Evolutionary conservation across 2,113 vertebrate species (phyloP), one percentile per base, ranked within the genome.

Genomic region (Nannobrachium achirus): DNA sequence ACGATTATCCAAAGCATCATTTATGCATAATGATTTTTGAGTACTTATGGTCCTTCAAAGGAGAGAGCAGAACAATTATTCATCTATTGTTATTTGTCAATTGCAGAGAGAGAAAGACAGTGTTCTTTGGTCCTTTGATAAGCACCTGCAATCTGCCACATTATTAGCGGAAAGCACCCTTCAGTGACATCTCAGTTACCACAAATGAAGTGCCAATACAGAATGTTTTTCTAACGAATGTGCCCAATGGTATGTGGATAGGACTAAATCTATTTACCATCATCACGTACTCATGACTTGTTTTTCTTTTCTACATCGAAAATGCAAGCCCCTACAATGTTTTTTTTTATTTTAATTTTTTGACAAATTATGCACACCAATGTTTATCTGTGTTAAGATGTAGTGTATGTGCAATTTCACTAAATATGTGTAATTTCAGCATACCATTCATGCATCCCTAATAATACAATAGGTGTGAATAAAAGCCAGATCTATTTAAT

Each of bases 121-220:
- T 2, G 25, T 33, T 75, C 79, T n/a, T n/a, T n/a, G n/a, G n/a
- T 75, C 41, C 15, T 69, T 69, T 60, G 73, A 56, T 20, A 68
- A 62, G 66, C 46, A 68, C 57, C 41, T 78, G 71, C 74, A 42
- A 70, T 55, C 41, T 78, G 71, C 74, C 87, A 84, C 73, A 73
- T 67, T 77, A 66, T 15, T 20, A 49, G 45, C 50, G 67, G 33
- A 65, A 66, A 76, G 58, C 76, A 57, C 38, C 71, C 77, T 72
- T 73, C 55, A 80, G 79, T 79, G 77, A 66, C 50, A 60, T 66
- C 8, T 66, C 63, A 71, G 20, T 50, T 53, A 61, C 56, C 69
- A 25, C 2, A 4, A 80, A 57, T 67, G 69, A 49, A 59, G 49
- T 20, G n/a, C 49, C 59, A 64, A 48, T 41, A 59, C 16, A 67